Conservation (phyloP, 2,888 invertebrate genomes). For the Nebria salina region DNA sequence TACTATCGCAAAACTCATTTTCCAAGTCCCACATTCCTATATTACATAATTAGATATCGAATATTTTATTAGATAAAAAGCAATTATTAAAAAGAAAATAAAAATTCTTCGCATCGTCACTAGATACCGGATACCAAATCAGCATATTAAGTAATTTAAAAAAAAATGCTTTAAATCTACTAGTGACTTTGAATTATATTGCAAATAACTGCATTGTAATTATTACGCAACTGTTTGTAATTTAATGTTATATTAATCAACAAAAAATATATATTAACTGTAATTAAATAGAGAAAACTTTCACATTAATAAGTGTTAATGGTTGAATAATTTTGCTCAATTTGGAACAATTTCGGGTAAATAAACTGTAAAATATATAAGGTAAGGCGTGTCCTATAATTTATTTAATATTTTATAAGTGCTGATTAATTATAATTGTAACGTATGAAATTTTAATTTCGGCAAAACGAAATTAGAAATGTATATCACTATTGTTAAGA, state of each 20-base stretch:
- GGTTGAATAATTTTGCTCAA: background rate
- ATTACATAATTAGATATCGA: no score
- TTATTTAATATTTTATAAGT: background rate
- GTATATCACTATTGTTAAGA: conserved; percentile 19
- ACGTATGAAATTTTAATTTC: background rate
- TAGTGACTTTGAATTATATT: background rate
- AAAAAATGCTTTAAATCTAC: no score
- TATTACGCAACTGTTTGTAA: background rate
- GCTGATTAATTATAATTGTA: background rate
- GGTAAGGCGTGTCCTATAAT: background rate
- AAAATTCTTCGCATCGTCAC: no score
- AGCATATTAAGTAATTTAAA: background rate
- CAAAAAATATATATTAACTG: background rate
- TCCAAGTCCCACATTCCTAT: no score
- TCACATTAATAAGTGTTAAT: background rate
- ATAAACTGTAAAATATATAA: no score
- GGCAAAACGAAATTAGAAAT: background rate
- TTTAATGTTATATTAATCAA: background rate
- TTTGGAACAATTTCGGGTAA: no score
- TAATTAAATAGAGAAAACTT: background rate
- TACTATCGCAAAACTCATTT: no score
- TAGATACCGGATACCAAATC: background rate
- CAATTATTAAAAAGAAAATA: no score
- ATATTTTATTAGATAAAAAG: no score
- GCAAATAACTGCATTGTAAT: background rate